These are phyloP conservation scores for Radopholus similis DNA, from an alignment of 1,140 invertebrate genomes.

Conservation along the genomic window DNA sequence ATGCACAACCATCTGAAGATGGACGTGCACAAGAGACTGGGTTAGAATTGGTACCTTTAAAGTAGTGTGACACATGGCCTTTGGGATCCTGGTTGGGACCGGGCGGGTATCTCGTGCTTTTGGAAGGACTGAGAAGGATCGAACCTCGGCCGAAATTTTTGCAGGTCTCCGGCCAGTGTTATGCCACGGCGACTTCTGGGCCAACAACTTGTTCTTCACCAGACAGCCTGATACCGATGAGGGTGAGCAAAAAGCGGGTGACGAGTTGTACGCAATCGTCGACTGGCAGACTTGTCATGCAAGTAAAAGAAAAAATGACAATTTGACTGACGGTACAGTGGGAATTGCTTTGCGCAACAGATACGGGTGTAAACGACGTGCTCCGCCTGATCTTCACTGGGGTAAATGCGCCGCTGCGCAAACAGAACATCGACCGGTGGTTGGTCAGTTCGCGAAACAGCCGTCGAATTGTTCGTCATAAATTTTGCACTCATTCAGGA, in stretches of 20 bases:
- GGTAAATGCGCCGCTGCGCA: slow-evolving; percentile 11
- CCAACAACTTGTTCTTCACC: slow-evolving; percentile 26
- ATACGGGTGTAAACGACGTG: slow-evolving; percentile 14
- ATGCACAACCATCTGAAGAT: slow-evolving; percentile 11
- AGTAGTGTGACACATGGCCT: not conserved
- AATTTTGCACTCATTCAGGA: not conserved
- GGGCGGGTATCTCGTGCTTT: not conserved
- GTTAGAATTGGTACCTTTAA: no score
- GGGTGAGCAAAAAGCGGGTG: not conserved
- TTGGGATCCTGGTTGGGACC: not conserved
- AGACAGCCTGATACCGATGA: no score
- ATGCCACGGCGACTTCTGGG: slow-evolving; percentile 26
- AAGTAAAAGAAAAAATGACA: not conserved
- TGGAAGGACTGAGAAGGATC: not conserved
- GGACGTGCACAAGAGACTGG: slow-evolving; percentile 9
- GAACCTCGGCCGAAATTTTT: not conserved
- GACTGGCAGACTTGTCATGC: slow-evolving; percentile 23
- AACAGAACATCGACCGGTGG: slow-evolving; percentile 1
- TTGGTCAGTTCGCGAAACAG: not conserved
- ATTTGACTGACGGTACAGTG: not conserved
- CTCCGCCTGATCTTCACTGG: slow-evolving; percentile 13
- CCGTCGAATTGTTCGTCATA: not conserved
- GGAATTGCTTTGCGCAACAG: not conserved
- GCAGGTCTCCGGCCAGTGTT: slow-evolving; percentile 16
- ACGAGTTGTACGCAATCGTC: slow-evolving; percentile 19